A percentile compares a stretch with the other conserved stretches of the same genome.
These are phyloP conservation scores for Drosophila leontia DNA, from an alignment of 1,140 invertebrate genomes.

Conservation along the genomic window DNA sequence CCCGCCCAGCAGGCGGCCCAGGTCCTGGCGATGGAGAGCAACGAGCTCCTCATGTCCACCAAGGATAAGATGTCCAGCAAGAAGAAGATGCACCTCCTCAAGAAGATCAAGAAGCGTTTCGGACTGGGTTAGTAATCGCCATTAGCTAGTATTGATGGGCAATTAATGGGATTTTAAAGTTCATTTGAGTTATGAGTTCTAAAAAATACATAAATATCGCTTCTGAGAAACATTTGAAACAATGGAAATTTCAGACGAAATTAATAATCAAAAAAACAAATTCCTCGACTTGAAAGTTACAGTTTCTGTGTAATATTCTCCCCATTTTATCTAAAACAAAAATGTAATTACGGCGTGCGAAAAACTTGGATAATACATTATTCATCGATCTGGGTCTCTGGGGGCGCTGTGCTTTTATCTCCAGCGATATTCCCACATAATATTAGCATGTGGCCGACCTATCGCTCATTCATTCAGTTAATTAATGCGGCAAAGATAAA, in stretches of 20 bases:
- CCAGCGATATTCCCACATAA: conserved; percentile 68
- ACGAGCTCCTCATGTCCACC: conserved; percentile 71
- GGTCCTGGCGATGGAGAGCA: conserved; percentile 70
- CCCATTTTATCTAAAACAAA: conserved; percentile 14
- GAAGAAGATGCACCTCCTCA: conserved; percentile 86
- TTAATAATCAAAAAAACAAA: neutral
- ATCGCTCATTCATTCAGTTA: conserved; percentile 55
- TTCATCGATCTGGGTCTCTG: conserved; percentile 53
- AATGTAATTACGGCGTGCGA: conserved; percentile 66
- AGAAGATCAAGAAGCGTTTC: conserved; percentile 86
- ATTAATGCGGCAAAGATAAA: conserved; percentile 80
- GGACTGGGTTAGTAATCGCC: conserved; percentile 85
- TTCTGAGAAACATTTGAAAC: neutral
- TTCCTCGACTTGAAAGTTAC: neutral
- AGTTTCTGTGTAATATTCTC: neutral
- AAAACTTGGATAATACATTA: conserved; percentile 61
- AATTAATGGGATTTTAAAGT: neutral
- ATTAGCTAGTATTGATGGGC: conserved; percentile 9
- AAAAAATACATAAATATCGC: too few species aligned
- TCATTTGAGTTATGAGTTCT: neutral
- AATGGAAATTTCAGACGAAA: too few species aligned
- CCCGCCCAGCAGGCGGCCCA: conserved; percentile 70
- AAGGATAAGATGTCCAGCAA: conserved; percentile 84
- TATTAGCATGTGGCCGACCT: conserved; percentile 60
- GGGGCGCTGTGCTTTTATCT: conserved; percentile 18